phyloP scores from a whole-genome alignment of 2,888 invertebrate species.

The Coecobrya sp. region DNA sequence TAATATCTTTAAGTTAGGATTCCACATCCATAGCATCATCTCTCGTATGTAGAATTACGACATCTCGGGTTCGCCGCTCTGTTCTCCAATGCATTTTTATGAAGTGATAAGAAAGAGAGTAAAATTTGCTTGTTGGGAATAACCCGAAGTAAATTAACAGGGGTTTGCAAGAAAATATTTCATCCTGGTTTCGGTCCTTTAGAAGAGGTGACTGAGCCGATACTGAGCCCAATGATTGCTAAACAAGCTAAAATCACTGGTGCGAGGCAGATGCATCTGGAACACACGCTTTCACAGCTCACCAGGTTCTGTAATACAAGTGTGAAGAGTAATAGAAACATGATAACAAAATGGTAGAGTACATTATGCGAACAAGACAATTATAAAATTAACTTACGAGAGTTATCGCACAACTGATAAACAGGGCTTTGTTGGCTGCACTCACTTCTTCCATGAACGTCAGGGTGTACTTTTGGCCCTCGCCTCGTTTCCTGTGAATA shows the following conservation, averaged over 20 bases:
- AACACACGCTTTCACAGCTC: conserved; percentile 86
- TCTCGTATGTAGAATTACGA: no score
- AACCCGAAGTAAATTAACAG: conserved; percentile 63
- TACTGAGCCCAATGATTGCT: conserved; percentile 85
- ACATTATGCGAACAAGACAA: no score
- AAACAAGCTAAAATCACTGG: conserved; percentile 85
- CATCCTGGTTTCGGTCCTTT: conserved; percentile 75
- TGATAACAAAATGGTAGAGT: no score
- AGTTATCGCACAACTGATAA: conserved; percentile 86
- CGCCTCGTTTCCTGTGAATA: conserved; percentile 86
- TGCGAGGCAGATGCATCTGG: conserved; percentile 86
- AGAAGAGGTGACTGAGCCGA: conserved; percentile 75
- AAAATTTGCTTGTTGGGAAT: no score
- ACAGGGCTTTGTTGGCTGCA: conserved; percentile 86
- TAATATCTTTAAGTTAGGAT: no score
- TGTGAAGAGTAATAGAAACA: conserved; percentile 39
- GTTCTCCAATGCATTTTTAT: no score
- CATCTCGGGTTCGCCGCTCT: no score
- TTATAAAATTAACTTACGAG: conserved; percentile 81
- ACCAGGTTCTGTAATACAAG: conserved; percentile 84
- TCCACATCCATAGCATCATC: no score
- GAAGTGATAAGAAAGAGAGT: no score
- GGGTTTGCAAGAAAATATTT: conserved; percentile 46
- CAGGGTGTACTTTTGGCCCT: conserved; percentile 86
- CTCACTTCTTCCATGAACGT: conserved; percentile 86